Evolutionary conservation across 2,797 vertebrate species (phyloP).

Genomic region (Alfaro cultratus): DNA sequence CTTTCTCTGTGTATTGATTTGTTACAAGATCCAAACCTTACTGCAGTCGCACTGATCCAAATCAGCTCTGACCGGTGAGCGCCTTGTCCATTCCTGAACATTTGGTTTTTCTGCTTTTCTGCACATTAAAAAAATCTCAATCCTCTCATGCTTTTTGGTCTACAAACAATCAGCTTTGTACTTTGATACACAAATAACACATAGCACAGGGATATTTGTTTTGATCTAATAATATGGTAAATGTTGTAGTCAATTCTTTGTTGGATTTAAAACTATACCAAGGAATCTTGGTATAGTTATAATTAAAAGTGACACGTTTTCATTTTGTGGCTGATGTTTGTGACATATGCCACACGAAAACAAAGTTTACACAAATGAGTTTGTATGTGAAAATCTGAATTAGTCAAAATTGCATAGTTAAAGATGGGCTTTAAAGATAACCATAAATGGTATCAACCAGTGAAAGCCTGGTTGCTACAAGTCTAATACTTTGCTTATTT

Average conservation of each 20-base stretch:
- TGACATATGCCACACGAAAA: not conserved
- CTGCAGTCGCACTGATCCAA: not conserved
- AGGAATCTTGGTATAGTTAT: no score
- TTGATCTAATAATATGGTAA: not conserved
- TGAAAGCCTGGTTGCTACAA: not conserved
- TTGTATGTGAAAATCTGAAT: not conserved
- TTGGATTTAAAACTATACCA: not conserved
- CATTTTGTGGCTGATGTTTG: not conserved
- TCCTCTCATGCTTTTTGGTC: not conserved
- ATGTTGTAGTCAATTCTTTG: not conserved
- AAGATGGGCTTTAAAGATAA: not conserved
- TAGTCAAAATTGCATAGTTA: not conserved
- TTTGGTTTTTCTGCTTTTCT: not conserved
- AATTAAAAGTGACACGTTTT: not conserved
- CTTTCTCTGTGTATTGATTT: not conserved
- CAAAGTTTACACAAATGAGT: not conserved
- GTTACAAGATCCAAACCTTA: not conserved
- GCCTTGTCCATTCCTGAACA: not conserved
- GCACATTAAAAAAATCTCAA: not conserved
- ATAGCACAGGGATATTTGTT: not conserved
- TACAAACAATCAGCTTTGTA: not conserved
- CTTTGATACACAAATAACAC: not conserved
- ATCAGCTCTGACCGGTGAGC: not conserved
- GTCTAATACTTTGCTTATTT: not conserved
- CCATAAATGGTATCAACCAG: not conserved